A percentile compares a stretch with the other conserved stretches of the same genome.
Conservation (phyloP, 2,888 invertebrate species). For the Ophion slaviceki region DNA sequence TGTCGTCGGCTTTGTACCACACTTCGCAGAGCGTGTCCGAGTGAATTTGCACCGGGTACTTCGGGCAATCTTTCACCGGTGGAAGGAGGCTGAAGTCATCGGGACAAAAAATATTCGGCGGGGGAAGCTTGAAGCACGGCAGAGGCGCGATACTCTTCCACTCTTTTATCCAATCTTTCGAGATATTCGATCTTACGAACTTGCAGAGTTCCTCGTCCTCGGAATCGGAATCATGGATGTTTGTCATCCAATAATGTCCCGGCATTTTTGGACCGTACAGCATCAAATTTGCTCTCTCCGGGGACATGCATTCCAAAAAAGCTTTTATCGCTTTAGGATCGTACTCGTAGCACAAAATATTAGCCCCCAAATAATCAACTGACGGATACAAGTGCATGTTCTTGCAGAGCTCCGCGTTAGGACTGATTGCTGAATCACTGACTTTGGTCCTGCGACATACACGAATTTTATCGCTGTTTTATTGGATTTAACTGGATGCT, state of each 20-base stretch:
- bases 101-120: slow-evolving; percentile 89
- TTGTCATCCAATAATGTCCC: not conserved
- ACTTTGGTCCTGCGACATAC: slow-evolving; percentile 85
- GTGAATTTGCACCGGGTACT: slow-evolving; percentile 86
- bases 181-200: slow-evolving; percentile 90
- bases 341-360: slow-evolving; percentile 90
- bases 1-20: slow-evolving; percentile 93
- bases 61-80: slow-evolving; percentile 80
- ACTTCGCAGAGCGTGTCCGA: slow-evolving; percentile 87
- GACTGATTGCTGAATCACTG: slow-evolving; percentile 89
- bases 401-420: slow-evolving; percentile 90
- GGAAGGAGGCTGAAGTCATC: slow-evolving; percentile 88
- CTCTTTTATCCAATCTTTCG: slow-evolving; percentile 86
- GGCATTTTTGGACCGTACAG: slow-evolving; percentile 87
- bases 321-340: slow-evolving; percentile 88
- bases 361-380: slow-evolving; percentile 91
- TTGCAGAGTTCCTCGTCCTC: slow-evolving; percentile 87
- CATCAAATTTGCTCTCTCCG: slow-evolving; percentile 89
- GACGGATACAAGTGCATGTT: slow-evolving; percentile 93
- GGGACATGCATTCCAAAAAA: slow-evolving; percentile 86
- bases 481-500: not conserved
- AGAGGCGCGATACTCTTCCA: slow-evolving; percentile 87
- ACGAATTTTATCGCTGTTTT: too few relatives aligned
- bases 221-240: slow-evolving; percentile 43
- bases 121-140: slow-evolving; percentile 88